Conservation (phyloP, 2,888 invertebrate genomes). For the Polymixis lichenea region DNA sequence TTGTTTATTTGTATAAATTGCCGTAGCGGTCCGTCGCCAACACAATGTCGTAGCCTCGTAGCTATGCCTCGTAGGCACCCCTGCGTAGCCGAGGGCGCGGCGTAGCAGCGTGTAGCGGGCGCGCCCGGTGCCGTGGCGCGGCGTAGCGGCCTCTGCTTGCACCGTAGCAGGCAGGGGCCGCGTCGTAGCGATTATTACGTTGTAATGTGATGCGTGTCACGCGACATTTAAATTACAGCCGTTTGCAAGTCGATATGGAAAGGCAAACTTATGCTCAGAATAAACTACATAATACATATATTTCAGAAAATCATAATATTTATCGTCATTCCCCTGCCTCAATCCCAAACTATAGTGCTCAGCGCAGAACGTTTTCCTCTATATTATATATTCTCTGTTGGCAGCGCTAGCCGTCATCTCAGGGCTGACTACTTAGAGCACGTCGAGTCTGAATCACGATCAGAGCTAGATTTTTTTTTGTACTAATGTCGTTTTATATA, state of each 20-base stretch:
- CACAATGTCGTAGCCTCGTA: constrained; percentile 13
- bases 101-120: constrained; percentile 26
- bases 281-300: background rate
- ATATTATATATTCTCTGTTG: background rate
- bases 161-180: background rate
- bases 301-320: background rate
- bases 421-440: background rate
- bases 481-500: background rate
- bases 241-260: background rate
- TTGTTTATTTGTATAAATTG: background rate
- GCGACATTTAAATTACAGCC: background rate
- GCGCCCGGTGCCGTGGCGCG: background rate
- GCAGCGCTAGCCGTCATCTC: background rate
- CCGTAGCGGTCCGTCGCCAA: constrained; percentile 9
- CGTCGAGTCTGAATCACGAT: background rate
- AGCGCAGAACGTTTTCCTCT: background rate
- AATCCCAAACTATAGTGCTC: background rate
- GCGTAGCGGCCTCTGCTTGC: constrained; percentile 35
- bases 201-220: background rate
- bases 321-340: background rate
- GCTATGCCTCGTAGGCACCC: constrained; percentile 16
- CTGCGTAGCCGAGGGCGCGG: constrained; percentile 12
- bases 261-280: background rate
- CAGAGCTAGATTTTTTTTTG: background rate
- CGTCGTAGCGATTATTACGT: constrained; percentile 13